Conservation (phyloP, 2,888 invertebrate genomes). For the Laothoe populi region DNA sequence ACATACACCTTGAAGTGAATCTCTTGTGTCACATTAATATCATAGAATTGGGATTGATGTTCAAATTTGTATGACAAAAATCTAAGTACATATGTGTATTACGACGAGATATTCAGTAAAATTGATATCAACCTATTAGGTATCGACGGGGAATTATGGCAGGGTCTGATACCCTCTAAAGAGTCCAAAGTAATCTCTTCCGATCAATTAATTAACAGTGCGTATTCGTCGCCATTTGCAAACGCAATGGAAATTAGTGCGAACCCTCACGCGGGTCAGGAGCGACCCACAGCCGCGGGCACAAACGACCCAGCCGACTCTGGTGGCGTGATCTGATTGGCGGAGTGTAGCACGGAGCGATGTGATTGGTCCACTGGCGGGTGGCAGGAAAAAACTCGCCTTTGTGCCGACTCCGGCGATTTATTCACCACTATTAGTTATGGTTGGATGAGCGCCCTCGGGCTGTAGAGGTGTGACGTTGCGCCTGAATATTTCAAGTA, state of each 20-base stretch:
- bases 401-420: conserved; percentile 74
- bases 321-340: conserved; percentile 64
- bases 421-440: conserved; percentile 83
- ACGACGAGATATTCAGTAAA: too few species aligned
- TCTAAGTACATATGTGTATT: too few species aligned
- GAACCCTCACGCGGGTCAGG: conserved; percentile 50
- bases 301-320: conserved; percentile 62
- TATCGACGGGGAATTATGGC: neutral
- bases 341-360: conserved; percentile 48
- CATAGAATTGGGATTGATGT: too few species aligned
- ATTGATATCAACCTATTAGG: neutral
- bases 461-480: conserved; percentile 49
- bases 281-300: conserved; percentile 36
- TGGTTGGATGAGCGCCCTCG: conserved; percentile 66
- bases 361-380: conserved; percentile 64
- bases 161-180: neutral
- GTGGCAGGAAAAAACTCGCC: conserved; percentile 65
- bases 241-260: conserved; percentile 68
- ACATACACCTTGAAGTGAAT: too few species aligned
- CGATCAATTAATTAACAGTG: conserved; percentile 66
- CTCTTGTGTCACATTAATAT: too few species aligned
- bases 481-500: neutral
- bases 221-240: conserved; percentile 77
- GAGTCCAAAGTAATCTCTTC: conserved; percentile 40
- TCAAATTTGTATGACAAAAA: too few species aligned